Percentiles rank a stretch among this genome's conserved stretches.
Conservation (phyloP, 2,797 vertebrate species). For the Nothura maculosa region DNA sequence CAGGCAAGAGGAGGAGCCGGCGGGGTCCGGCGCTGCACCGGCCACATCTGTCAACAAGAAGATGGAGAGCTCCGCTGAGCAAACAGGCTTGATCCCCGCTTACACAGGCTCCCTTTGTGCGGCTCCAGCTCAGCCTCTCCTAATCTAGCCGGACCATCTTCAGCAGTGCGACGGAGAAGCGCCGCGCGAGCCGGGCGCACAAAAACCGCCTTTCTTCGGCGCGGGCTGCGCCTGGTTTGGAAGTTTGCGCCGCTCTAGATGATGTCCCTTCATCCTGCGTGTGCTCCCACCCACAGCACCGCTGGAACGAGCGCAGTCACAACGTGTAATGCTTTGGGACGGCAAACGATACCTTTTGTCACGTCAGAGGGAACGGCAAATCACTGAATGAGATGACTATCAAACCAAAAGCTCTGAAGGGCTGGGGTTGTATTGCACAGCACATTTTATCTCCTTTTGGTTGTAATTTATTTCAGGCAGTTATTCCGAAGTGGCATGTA, state of each 20-base stretch:
- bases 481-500: neutral
- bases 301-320: constrained; percentile 15
- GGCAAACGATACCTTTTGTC: neutral
- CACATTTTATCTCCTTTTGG: neutral
- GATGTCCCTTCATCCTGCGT: constrained; percentile 36
- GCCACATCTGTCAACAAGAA: constrained; percentile 81
- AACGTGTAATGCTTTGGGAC: neutral
- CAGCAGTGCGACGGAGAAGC: constrained; percentile 69
- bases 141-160: constrained; percentile 79
- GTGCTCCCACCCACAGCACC: constrained; percentile 21
- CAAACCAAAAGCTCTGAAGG: neutral
- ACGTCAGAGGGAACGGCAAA: neutral
- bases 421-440: neutral
- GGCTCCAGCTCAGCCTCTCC: constrained; percentile 54
- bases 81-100: constrained; percentile 74
- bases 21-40: constrained; percentile 67
- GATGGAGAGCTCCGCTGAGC: constrained; percentile 71
- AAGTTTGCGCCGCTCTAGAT: constrained; percentile 73
- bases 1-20: constrained; percentile 68
- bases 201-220: constrained; percentile 77
- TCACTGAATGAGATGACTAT: neutral
- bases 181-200: constrained; percentile 59
- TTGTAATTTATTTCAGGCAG: neutral
- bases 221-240: constrained; percentile 50
- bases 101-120: constrained; percentile 81